These are phyloP conservation scores for Lethrus apterus DNA, from an alignment of 1,140 invertebrate species.

Conservation along the genomic window DNA sequence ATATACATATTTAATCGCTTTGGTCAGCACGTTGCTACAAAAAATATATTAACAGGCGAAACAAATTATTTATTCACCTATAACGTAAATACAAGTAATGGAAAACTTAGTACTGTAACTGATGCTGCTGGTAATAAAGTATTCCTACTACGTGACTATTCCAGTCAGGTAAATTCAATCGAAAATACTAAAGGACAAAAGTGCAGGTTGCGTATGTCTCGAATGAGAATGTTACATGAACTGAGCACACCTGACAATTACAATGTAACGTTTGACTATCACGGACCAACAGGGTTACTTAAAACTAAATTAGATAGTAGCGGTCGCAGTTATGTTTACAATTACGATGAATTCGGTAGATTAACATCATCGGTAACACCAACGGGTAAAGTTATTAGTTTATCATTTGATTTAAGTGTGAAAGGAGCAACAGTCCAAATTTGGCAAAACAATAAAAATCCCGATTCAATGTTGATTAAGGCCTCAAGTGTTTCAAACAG, in stretches of 20 bases:
- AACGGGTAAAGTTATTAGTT: constrained; percentile 78
- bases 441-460: constrained; percentile 71
- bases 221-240: constrained; percentile 83
- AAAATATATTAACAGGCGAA: constrained; percentile 87
- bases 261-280: constrained; percentile 88
- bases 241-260: constrained; percentile 85
- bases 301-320: constrained; percentile 84
- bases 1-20: constrained; percentile 94
- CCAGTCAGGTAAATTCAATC: constrained; percentile 83
- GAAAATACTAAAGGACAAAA: constrained; percentile 92
- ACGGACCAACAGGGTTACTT: constrained; percentile 79
- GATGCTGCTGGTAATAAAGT: constrained; percentile 92
- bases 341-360: constrained; percentile 91
- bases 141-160: constrained; percentile 81
- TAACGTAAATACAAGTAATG: constrained; percentile 93
- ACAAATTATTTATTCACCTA: constrained; percentile 89
- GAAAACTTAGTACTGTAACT: constrained; percentile 85
- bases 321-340: constrained; percentile 87
- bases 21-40: constrained; percentile 87
- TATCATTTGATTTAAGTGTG: constrained; percentile 79
- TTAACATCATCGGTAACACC: constrained; percentile 84
- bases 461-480: constrained; percentile 79
- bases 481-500: constrained; percentile 76
- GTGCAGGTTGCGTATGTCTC: constrained; percentile 78
- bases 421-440: constrained; percentile 84